Evolutionary conservation across 2,888 invertebrate genomes (phyloP).

Genomic region (Dascillus cervinus): DNA sequence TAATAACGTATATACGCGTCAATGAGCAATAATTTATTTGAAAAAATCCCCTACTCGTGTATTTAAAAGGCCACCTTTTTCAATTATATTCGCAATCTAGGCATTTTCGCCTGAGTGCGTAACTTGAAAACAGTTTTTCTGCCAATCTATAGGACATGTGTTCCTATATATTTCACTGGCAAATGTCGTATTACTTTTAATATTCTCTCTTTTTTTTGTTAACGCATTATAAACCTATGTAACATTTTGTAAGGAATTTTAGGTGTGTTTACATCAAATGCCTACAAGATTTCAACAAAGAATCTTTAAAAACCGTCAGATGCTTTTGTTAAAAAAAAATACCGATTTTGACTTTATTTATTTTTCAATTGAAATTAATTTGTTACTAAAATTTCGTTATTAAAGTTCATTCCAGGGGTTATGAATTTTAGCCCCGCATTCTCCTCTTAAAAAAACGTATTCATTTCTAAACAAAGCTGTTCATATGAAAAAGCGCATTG

Average conservation of each 20-base stretch:
- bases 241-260: neutral
- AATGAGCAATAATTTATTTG: slow-evolving; percentile 37
- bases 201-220: slow-evolving; percentile 20
- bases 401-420: no score
- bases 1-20: slow-evolving; percentile 27
- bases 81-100: slow-evolving; percentile 42
- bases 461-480: no score
- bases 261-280: neutral
- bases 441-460: no score
- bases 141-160: slow-evolving; percentile 32
- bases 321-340: no score
- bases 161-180: slow-evolving; percentile 21
- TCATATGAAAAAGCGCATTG: no score
- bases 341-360: no score
- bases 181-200: no score
- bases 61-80: slow-evolving; percentile 39
- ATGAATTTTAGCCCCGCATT: no score
- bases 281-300: no score
- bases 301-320: no score
- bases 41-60: slow-evolving; percentile 31
- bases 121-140: slow-evolving; percentile 36
- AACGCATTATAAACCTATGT: slow-evolving; percentile 11
- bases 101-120: slow-evolving; percentile 36
- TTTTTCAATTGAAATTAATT: no score
- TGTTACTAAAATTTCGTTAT: no score